Evolutionary conservation across 2,888 invertebrate species (phyloP), one percentile per base, ranked within the genome.

Genomic region (Perizoma flavofasciatum): DNA sequence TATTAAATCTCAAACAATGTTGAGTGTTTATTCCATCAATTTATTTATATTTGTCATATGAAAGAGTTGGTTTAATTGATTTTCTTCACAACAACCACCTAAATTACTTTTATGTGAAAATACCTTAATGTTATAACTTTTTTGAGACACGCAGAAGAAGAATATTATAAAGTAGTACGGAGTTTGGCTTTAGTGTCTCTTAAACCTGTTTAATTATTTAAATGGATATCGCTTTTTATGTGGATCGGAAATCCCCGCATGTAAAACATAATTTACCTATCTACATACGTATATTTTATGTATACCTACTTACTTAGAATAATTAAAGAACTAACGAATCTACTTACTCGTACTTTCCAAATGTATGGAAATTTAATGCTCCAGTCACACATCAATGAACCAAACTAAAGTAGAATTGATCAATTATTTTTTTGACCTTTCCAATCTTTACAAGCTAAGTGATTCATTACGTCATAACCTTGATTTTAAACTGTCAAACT

Each of bases 371-470:
- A 70, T 43, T 68, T 63, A 59, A 64, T 58, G 60, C 59, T 59
- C 59, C 65, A 71, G 84, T 83, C 79, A 82, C 79, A 83, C 82
- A 76, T 75, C 77, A 83, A 65, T 66, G 63, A 65, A 65, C 54
- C 51, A 52, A 59, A 55, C 69, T 75, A 59, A 71, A 62, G 61
- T 67, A 72, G 68, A 70, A 74, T 67, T 69, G 70, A 75, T 77
- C 81, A 81, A 79, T 84, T 78, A 79, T 82, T 84, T 85, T 84
- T 83, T 80, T 81, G 72, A 75, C 67, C 68, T 75, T 69, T 69
- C 77, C 75, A 79, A 79, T 77, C 75, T 77, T 75, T 73, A 75
- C 70, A 75, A 78, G 79, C 76, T 80, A 81, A 85, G 77, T 81
- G 77, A 76, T 82, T 81, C 58, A 40, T 81, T 77, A 81, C 81